phyloP scores from a whole-genome alignment of 2,797 vertebrate species.

The Paratrypauchen microcephalus region DNA sequence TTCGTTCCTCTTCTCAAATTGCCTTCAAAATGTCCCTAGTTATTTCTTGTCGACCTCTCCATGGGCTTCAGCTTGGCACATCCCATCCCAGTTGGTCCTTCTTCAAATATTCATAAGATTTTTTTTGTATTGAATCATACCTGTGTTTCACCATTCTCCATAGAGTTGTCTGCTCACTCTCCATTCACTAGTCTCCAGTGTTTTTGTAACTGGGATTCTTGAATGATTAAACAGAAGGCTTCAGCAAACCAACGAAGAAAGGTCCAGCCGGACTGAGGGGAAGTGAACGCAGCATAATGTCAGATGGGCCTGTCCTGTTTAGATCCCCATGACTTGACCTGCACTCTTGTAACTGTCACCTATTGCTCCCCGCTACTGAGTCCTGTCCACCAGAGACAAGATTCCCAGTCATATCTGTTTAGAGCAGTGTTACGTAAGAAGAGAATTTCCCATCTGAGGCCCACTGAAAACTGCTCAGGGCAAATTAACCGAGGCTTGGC shows the following conservation, averaged over 20 bases:
- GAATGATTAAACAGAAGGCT: slow-evolving; percentile 54
- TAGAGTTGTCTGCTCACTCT: slow-evolving; percentile 17
- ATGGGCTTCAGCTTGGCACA: slow-evolving; percentile 12
- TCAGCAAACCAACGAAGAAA: slow-evolving; percentile 45
- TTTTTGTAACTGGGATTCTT: slow-evolving; percentile 40
- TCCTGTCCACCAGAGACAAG: slow-evolving; percentile 44
- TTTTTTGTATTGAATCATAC: slow-evolving; percentile 18
- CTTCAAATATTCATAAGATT: slow-evolving; percentile 33
- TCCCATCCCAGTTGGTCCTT: slow-evolving; percentile 20
- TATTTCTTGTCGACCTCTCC: slow-evolving; percentile 1
- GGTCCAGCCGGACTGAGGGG: slow-evolving; percentile 30
- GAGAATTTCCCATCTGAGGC: neutral
- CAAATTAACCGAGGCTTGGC: neutral
- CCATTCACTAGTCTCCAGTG: slow-evolving; percentile 9
- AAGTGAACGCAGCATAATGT: slow-evolving; percentile 39
- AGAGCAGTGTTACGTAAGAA: slow-evolving; percentile 4
- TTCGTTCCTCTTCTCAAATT: slow-evolving; percentile 62
- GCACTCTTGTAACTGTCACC: slow-evolving; percentile 58
- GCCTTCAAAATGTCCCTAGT: slow-evolving; percentile 38
- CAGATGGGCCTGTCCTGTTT: slow-evolving; percentile 44
- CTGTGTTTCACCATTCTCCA: slow-evolving; percentile 18
- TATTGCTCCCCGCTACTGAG: slow-evolving; percentile 49
- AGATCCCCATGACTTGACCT: slow-evolving; percentile 53
- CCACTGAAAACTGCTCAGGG: slow-evolving; percentile 2
- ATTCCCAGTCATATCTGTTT: slow-evolving; percentile 7